Percentiles rank a stretch among this genome's conserved stretches.
Evolutionary conservation across 2,888 invertebrate genomes (phyloP).

Genomic region (Leucozona laternaria): DNA sequence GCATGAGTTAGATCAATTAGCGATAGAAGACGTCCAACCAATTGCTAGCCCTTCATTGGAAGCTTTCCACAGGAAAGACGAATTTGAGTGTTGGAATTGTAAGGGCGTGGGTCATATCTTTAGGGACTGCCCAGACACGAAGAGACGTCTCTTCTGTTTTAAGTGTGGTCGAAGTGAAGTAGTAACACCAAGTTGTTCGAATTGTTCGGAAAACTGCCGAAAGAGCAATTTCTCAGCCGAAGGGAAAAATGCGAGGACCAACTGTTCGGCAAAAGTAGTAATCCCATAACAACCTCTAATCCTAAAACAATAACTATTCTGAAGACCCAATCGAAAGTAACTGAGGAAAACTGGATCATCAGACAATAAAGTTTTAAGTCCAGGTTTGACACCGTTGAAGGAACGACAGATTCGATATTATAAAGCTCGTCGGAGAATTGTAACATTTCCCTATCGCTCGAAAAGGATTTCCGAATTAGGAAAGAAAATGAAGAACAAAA

Average conservation of each 20-base stretch:
- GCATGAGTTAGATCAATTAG: not conserved
- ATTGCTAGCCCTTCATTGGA: not conserved
- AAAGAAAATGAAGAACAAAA: too few relatives aligned
- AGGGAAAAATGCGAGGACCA: not conserved
- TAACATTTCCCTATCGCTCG: constrained; percentile 4
- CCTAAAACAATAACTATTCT: not conserved
- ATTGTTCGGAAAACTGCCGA: not conserved
- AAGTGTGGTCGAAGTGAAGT: not conserved
- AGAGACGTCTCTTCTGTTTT: not conserved
- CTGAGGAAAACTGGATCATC: too few relatives aligned
- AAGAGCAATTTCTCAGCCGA: not conserved
- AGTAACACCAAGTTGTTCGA: not conserved
- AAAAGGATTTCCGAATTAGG: not conserved
- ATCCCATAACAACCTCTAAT: too few relatives aligned
- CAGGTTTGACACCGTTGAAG: not conserved
- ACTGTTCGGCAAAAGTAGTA: not conserved
- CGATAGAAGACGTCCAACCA: not conserved
- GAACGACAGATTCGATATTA: not conserved
- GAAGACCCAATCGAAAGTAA: not conserved
- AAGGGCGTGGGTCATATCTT: not conserved
- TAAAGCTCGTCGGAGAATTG: not conserved
- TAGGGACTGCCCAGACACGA: not conserved
- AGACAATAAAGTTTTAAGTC: not conserved
- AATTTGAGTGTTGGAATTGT: constrained; percentile 5
- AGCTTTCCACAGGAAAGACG: not conserved